Percentiles rank a stretch among this genome's conserved stretches.
Evolutionary conservation across 2,797 vertebrate species (phyloP).

Genomic region (Sebastes flavidus): DNA sequence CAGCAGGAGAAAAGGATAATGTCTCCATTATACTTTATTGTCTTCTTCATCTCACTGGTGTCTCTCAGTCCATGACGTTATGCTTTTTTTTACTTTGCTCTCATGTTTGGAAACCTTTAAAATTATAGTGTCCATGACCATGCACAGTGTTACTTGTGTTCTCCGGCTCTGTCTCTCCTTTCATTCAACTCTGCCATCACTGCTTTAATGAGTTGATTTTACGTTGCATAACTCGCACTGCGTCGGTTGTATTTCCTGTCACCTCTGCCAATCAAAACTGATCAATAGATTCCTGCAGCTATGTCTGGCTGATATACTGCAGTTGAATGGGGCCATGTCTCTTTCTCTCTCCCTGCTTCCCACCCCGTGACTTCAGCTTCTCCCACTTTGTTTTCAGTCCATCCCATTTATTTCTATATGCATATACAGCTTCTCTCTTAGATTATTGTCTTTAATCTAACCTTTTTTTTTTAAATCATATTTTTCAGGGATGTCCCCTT

Average conservation of each 20-base stretch:
- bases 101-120: not conserved
- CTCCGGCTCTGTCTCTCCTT: not conserved
- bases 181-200: not conserved
- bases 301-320: slow-evolving; percentile 51
- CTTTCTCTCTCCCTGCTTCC: not conserved
- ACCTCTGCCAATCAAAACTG: slow-evolving; percentile 29
- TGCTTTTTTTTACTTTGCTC: not conserved
- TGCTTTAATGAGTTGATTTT: slow-evolving; percentile 18
- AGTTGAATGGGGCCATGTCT: slow-evolving; percentile 20
- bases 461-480: not conserved
- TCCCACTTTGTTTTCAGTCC: not conserved
- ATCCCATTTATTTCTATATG: not conserved
- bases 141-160: not conserved
- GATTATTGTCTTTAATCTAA: not conserved
- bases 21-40: not conserved
- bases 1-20: not conserved
- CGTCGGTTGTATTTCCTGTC: slow-evolving; percentile 7
- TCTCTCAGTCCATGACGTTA: not conserved
- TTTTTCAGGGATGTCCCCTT: slow-evolving; percentile 84
- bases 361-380: not conserved
- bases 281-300: slow-evolving; percentile 65
- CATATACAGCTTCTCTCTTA: not conserved
- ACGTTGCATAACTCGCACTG: slow-evolving; percentile 38
- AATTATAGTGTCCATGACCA: not conserved
- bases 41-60: not conserved